phyloP scores from a whole-genome alignment of 2,113 vertebrate genomes.

The Cacatua alba region DNA sequence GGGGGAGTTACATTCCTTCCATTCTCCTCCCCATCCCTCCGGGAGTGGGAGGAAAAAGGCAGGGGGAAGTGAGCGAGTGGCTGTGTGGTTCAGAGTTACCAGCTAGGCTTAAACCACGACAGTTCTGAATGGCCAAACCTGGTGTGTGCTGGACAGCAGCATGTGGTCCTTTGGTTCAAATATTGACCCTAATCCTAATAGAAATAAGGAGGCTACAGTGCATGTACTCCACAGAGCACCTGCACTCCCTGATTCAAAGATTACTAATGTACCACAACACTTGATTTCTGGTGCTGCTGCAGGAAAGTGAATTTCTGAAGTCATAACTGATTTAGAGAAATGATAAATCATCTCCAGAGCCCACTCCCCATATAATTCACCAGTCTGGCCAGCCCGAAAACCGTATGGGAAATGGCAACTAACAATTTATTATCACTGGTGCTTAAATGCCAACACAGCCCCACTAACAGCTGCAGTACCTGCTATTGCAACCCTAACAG shows the following conservation, averaged over 20 bases:
- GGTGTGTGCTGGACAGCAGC: fast-evolving
- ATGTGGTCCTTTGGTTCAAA: background rate
- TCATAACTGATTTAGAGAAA: background rate
- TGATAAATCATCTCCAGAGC: background rate
- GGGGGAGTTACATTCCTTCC: too few species aligned
- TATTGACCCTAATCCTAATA: background rate
- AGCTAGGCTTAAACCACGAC: too few species aligned
- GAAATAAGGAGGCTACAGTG: background rate
- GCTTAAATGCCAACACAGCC: background rate
- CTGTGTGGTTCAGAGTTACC: too few species aligned
- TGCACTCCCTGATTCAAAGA: background rate
- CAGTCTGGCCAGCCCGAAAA: background rate
- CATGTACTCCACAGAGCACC: fast-evolving
- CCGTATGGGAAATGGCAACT: background rate
- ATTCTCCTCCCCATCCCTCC: too few species aligned
- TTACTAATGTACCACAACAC: background rate
- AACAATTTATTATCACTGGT: background rate
- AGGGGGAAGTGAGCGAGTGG: too few species aligned
- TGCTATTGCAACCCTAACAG: background rate
- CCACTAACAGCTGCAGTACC: background rate
- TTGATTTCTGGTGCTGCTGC: fast-evolving
- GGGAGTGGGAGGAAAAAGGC: too few species aligned
- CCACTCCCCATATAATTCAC: background rate
- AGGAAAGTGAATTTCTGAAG: background rate
- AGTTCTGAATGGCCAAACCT: background rate